Evolutionary conservation across 2,113 vertebrate species (phyloP).

Genomic region (Tachuris rubrigastra): DNA sequence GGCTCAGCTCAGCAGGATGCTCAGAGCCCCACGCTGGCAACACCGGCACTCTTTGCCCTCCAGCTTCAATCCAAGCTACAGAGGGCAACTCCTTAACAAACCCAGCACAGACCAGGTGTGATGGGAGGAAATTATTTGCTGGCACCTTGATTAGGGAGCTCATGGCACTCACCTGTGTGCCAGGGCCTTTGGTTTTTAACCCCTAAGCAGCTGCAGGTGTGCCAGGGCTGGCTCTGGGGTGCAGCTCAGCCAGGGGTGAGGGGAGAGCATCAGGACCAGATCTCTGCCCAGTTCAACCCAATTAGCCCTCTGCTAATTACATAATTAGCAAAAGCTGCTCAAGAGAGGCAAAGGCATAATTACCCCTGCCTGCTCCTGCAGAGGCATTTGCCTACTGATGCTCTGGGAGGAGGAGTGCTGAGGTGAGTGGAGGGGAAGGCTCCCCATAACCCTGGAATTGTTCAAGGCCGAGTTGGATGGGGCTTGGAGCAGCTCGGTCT

Average conservation of each 20-base stretch:
- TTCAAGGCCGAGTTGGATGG: accelerated
- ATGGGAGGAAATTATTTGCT: not conserved
- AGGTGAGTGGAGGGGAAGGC: not conserved
- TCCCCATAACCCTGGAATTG: accelerated
- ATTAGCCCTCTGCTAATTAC: not conserved
- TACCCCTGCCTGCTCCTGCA: not conserved
- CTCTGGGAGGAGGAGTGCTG: not conserved
- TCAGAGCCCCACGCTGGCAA: accelerated
- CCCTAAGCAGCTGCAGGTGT: not conserved
- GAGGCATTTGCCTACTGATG: not conserved
- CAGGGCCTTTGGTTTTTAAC: not conserved
- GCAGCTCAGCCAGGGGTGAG: not conserved
- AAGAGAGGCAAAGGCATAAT: not conserved
- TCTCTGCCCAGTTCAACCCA: not conserved
- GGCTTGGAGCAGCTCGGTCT: not conserved
- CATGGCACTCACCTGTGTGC: not conserved
- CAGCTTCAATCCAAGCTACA: accelerated
- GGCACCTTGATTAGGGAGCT: not conserved
- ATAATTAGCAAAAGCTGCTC: slow-evolving; percentile 5
- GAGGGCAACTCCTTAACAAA: accelerated
- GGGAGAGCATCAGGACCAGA: not conserved
- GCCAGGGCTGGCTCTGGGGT: not conserved
- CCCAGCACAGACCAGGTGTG: not conserved
- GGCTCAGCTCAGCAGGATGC: not conserved
- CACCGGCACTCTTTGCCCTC: accelerated